These are phyloP conservation scores for Clupea harengus DNA, from an alignment of 2,113 vertebrate species.

Conservation along the genomic window DNA sequence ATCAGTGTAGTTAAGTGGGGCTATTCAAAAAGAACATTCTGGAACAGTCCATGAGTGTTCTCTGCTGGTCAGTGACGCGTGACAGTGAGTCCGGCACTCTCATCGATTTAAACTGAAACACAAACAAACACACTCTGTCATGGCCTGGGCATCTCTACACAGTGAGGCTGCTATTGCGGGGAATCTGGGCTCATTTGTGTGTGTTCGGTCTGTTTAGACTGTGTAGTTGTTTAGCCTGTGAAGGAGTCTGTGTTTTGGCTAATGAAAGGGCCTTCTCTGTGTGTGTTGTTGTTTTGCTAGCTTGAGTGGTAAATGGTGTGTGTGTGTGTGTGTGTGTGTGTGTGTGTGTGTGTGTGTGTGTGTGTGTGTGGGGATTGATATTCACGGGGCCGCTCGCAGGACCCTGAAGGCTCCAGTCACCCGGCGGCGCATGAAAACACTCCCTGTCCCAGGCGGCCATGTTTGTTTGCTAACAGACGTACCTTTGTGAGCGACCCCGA, in stretches of 20 bases:
- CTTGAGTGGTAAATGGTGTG: not conserved
- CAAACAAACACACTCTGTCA: not conserved
- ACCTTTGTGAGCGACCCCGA: not conserved
- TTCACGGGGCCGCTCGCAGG: not conserved
- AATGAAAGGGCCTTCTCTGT: not conserved
- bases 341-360: constrained; percentile 2
- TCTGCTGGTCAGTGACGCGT: not conserved
- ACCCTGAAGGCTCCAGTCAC: not conserved
- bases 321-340: not conserved
- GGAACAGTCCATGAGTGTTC: not conserved
- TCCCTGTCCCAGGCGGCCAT: constrained; percentile 2
- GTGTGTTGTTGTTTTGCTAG: not conserved
- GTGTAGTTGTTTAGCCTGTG: not conserved
- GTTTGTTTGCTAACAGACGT: not conserved
- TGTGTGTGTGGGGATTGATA: constrained; percentile 1
- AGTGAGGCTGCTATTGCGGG: not conserved
- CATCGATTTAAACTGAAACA: not conserved
- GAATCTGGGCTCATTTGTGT: not conserved
- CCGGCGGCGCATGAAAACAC: constrained; percentile 1
- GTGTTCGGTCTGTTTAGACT: not conserved
- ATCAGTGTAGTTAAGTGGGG: too few species aligned
- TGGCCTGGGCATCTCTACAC: not conserved
- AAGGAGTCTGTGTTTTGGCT: not conserved
- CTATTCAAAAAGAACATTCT: not conserved
- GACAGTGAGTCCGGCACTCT: too few species aligned